Evolutionary conservation across 2,797 vertebrate genomes (phyloP).

Genomic region (Carduelis carduelis): DNA sequence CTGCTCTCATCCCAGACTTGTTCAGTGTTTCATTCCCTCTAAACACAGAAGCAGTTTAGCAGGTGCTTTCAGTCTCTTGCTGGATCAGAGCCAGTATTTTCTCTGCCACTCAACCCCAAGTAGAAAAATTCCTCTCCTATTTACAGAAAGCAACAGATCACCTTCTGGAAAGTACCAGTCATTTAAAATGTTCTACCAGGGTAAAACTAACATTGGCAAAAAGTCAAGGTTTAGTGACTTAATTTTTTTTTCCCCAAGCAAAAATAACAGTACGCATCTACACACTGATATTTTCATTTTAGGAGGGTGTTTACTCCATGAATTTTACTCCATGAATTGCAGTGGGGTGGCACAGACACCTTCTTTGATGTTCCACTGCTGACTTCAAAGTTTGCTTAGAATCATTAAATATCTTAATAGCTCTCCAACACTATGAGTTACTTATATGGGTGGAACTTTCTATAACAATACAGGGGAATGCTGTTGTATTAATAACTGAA

Average conservation of each 20-base stretch:
- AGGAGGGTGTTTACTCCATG: neutral
- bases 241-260: neutral
- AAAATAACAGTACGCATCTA: neutral
- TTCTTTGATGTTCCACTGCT: neutral
- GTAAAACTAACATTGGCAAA: neutral
- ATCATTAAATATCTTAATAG: neutral
- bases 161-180: neutral
- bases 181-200: neutral
- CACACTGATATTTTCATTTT: neutral
- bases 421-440: neutral
- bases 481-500: neutral
- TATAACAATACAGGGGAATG: neutral
- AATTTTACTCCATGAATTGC: neutral
- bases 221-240: neutral
- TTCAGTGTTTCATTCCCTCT: neutral
- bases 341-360: neutral
- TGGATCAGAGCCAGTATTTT: neutral
- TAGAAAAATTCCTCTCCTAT: neutral
- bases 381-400: neutral
- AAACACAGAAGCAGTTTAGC: neutral
- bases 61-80: neutral
- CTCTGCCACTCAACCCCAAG: accelerated
- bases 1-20: neutral
- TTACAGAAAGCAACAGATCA: neutral
- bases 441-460: neutral